Evolutionary conservation across 2,113 vertebrate species (phyloP), one percentile per base, ranked within the genome.

Genomic region (Pelobates fuscus): DNA sequence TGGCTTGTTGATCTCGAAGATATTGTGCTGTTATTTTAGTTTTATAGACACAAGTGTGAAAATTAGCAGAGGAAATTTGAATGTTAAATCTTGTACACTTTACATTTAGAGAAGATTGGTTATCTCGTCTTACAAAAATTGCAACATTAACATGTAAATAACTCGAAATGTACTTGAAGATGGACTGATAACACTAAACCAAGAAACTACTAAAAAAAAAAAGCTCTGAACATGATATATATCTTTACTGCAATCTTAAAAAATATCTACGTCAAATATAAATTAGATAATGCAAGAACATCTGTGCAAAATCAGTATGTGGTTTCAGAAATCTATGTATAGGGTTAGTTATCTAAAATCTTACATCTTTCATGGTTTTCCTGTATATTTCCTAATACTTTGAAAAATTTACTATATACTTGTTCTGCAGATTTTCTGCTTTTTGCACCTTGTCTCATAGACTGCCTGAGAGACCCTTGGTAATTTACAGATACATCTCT

Each of bases 121-220:
- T 73, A 65, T 73, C 61, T 55, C 15, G n/a, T 20, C 23, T 6
- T 41, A 7, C 2, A 15, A 58, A 44, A 57, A 21, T 29, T 75
- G 71, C 61, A n/a, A 12, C 4, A 15, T 44, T 26, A 70, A 21
- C 23, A 37, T 23, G 8, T 54, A 44, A 75, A 30, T 26, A 64
- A 64, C 54, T 29, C 61, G n/a, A 75, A 66, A 75, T 75, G 49
- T 59, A 67, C 54, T 2, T 67, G 52, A 18, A 66, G 62, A 65
- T 74, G 12, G 23, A 27, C 25, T 29, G 54, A 75, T 75, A 58
- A 4, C 1, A 44, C 8, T 43, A 59, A 75, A 8, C 32, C 55
- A 21, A 55, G 8, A 66, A 74, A 21, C 20, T 30, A 21, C 52
- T 58, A n/a, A 20, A 57, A 59, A 20, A 57, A 59, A n/a, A 25